These are phyloP conservation scores for Oscheius onirici DNA, from an alignment of 2,888 invertebrate species.

Conservation along the genomic window DNA sequence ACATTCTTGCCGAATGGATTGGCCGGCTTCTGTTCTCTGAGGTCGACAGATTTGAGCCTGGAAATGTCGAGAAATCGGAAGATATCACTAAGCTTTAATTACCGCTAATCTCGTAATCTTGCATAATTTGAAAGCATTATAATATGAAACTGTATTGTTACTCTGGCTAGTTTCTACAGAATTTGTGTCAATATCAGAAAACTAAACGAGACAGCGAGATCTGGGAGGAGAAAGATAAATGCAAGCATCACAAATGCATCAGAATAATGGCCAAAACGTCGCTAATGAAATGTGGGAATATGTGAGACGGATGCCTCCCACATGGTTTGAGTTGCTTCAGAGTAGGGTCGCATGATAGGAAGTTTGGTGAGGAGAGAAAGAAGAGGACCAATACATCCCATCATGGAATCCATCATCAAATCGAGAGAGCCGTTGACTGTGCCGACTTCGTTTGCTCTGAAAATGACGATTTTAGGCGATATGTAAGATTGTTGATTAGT, in stretches of 20 bases:
- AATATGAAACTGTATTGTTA: not conserved
- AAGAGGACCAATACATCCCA: constrained; percentile 58
- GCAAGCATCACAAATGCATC: too few species aligned
- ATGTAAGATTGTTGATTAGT: too few species aligned
- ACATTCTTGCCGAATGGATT: constrained; percentile 6
- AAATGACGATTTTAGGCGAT: not conserved
- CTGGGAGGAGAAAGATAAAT: too few species aligned
- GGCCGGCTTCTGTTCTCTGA: constrained; percentile 9
- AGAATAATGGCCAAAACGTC: not conserved
- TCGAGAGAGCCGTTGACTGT: constrained; percentile 64
- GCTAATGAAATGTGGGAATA: constrained; percentile 61
- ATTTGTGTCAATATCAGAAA: too few species aligned
- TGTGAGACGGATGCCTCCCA: constrained; percentile 61
- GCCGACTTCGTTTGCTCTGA: constrained; percentile 60
- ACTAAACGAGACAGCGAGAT: too few species aligned
- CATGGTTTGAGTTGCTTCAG: constrained; percentile 40
- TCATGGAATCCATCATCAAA: constrained; percentile 64
- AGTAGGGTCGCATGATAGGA: constrained; percentile 42
- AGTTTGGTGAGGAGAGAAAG: constrained; percentile 49
- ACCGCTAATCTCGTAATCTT: not conserved
- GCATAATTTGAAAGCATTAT: not conserved
- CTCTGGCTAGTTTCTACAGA: not conserved
- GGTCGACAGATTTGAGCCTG: constrained; percentile 5
- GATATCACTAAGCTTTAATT: not conserved
- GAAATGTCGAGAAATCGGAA: not conserved